phyloP scores from a whole-genome alignment of 92 coral and sea anemone genomes.

The Umimayanthus chanpuru region DNA sequence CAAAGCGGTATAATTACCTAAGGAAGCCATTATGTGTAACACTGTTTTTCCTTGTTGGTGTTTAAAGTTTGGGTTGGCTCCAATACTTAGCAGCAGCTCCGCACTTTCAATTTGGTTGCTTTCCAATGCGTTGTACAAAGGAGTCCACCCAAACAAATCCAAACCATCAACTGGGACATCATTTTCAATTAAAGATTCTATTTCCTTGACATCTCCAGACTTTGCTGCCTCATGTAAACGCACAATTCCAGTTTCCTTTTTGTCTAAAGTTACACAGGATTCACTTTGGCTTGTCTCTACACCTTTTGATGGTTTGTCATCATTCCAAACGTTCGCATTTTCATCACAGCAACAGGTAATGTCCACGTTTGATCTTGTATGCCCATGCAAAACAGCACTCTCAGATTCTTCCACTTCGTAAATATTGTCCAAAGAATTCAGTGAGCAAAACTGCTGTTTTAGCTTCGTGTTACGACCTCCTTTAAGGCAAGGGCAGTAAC shows the following conservation, averaged over 20 bases:
- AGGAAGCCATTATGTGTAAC: conserved; percentile 68
- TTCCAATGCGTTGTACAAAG: conserved; percentile 70
- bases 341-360: not conserved
- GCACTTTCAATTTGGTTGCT: conserved; percentile 71
- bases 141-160: conserved; percentile 74
- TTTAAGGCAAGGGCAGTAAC: conserved; percentile 9
- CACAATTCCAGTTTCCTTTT: conserved; percentile 48
- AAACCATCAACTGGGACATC: conserved; percentile 67
- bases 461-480: conserved; percentile 27
- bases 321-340: conserved; percentile 5
- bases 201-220: conserved; percentile 53
- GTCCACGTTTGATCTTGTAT: not conserved
- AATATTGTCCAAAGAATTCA: conserved; percentile 32
- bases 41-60: conserved; percentile 64
- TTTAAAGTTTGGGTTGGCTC: conserved; percentile 68
- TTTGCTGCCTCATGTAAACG: conserved; percentile 82
- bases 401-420: conserved; percentile 29
- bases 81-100: conserved; percentile 56
- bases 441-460: conserved; percentile 17
- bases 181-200: conserved; percentile 51
- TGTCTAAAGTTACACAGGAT: not conserved
- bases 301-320: not conserved
- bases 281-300: not conserved
- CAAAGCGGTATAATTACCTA: conserved; percentile 71
- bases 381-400: not conserved